Evolutionary conservation across 2,888 invertebrate species (phyloP), one percentile per base, ranked within the genome.

Genomic region (Archips xylosteana): DNA sequence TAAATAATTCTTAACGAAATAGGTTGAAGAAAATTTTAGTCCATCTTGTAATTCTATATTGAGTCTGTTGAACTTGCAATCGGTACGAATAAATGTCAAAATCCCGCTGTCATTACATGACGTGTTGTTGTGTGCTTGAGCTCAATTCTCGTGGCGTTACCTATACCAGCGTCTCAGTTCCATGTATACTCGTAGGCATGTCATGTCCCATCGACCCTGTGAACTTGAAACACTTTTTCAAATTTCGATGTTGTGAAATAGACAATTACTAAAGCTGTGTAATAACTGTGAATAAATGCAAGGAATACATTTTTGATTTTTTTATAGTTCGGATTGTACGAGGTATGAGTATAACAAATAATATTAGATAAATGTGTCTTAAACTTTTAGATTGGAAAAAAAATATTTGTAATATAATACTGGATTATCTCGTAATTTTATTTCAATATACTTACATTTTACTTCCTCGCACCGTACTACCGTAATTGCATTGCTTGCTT

Each of bases 321-420:
- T 62, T 69, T 63, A 74, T 49, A 74, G 60, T 51, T 69, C 69
- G 64, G 60, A 69, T 60, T 49, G 63, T 69, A 60, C 64, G 73
- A 69, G 59, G 64, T 68, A 39, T 74, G 66, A 39, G 13, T 62
- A 54, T n/a, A 64, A 69, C 47, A 64, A 64, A 57, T 73, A 63
- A 68, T 59, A 73, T 73, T 68, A 72, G 62, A 68, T 73, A 73
- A 72, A 73, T 73, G 72, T 73, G 72, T 73, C 72, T 73, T 73
- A 73, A 68, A 67, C 47, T 73, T 72, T 68, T 72, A 72, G 68
- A 68, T 68, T 39, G 68, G 67, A 39, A 67, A 45, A 45, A 15
- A 59, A 72, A 68, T 68, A 49, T 73, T 73, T 73, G 68, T 68
- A 68, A 68, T 13, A 49, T 57, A 57, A 57, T 57, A 63, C 47